These are phyloP conservation scores for Prenolepis imparis DNA, from an alignment of 2,888 invertebrate genomes.

Conservation along the genomic window DNA sequence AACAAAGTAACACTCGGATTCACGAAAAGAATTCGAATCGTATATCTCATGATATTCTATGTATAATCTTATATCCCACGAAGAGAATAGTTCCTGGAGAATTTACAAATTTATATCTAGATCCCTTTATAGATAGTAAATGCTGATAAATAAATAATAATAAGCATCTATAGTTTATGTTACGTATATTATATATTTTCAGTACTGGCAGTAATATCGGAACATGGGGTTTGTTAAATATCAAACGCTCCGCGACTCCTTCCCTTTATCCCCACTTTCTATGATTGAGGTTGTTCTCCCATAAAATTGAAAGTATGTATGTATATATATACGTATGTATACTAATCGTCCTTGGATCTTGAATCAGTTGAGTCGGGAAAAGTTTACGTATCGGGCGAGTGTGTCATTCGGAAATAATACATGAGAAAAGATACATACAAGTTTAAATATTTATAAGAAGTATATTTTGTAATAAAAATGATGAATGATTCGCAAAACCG, in stretches of 20 bases:
- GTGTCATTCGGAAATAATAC: neutral
- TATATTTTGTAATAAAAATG: neutral
- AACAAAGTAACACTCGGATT: too few relatives aligned
- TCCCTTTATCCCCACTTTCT: neutral
- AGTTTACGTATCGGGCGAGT: neutral
- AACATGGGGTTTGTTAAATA: too few relatives aligned
- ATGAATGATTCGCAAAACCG: neutral
- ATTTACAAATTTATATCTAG: too few relatives aligned
- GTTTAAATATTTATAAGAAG: neutral
- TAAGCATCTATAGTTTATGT: too few relatives aligned
- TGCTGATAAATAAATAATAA: too few relatives aligned
- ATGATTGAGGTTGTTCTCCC: neutral
- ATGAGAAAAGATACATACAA: neutral
- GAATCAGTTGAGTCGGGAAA: neutral
- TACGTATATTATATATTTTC: too few relatives aligned
- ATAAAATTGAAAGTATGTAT: neutral
- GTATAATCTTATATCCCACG: too few relatives aligned
- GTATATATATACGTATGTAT: neutral
- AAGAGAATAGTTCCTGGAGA: too few relatives aligned
- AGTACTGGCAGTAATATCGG: too few relatives aligned
- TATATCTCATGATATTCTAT: too few relatives aligned
- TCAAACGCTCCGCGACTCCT: neutral
- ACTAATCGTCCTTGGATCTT: neutral
- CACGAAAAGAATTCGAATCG: too few relatives aligned
- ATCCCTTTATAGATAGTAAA: too few relatives aligned